Conservation (phyloP, 2,113 vertebrate species). For the Corythornis cristatus region DNA sequence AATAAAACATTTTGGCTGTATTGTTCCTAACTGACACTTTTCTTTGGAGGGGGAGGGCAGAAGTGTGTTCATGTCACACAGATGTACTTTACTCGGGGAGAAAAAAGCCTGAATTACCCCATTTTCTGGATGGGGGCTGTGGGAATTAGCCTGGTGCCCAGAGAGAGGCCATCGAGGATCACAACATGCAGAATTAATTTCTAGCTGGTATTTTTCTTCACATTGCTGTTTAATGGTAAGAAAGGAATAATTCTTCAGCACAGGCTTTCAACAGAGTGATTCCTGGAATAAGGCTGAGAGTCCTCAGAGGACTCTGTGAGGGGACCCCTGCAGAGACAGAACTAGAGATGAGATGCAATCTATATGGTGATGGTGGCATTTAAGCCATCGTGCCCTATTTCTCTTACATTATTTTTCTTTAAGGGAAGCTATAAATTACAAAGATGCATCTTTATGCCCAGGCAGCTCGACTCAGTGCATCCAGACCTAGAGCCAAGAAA, state of each 20-base stretch:
- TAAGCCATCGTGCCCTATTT: neutral
- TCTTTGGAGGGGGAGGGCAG: neutral
- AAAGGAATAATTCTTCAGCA: neutral
- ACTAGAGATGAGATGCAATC: neutral
- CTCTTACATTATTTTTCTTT: neutral
- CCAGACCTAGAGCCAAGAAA: neutral
- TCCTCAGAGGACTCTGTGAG: neutral
- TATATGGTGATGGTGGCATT: neutral
- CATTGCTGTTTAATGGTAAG: neutral
- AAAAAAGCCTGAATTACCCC: neutral
- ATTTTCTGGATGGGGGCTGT: neutral
- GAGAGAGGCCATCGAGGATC: neutral
- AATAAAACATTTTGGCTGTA: slow-evolving; percentile 72
- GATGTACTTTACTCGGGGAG: neutral
- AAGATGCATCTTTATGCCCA: neutral
- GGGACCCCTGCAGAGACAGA: neutral
- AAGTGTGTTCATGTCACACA: neutral
- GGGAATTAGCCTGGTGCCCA: neutral
- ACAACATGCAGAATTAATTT: neutral
- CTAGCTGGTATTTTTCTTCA: neutral
- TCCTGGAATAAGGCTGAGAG: neutral
- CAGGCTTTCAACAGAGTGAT: neutral
- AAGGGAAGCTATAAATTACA: neutral
- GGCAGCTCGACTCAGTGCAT: neutral
- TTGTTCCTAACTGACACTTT: slow-evolving; percentile 50